Evolutionary conservation across 2,113 vertebrate species (phyloP).

Genomic region (Phaethon lepturus): DNA sequence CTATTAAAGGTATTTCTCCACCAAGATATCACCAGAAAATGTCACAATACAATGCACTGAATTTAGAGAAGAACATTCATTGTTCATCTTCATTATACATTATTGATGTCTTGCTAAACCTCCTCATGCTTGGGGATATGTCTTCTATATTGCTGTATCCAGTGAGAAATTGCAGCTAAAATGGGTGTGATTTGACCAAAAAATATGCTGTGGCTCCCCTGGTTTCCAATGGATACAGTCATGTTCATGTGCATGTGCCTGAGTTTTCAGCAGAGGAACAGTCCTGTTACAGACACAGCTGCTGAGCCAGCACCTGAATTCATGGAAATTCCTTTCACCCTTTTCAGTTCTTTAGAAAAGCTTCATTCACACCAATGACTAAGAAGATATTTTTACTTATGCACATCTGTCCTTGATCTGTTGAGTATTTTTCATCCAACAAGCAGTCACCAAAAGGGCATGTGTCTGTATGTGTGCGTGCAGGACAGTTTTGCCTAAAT

Average conservation of each 20-base stretch:
- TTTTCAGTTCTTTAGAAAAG: not conserved
- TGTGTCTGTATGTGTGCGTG: not conserved
- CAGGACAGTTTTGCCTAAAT: not conserved
- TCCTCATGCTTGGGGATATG: not conserved
- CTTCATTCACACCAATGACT: not conserved
- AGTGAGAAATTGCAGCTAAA: not conserved
- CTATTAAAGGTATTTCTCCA: not conserved
- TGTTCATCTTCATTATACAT: not conserved
- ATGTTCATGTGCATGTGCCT: not conserved
- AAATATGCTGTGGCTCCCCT: not conserved
- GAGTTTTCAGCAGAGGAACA: not conserved
- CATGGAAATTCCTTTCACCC: not conserved
- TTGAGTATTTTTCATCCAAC: not conserved
- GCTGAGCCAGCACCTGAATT: not conserved
- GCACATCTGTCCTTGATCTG: conserved; percentile 9
- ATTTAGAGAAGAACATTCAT: not conserved
- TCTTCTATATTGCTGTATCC: not conserved
- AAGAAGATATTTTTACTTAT: conserved; percentile 40
- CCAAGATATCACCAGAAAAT: not conserved
- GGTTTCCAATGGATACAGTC: not conserved
- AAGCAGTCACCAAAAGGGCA: not conserved
- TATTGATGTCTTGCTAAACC: not conserved
- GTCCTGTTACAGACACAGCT: not conserved
- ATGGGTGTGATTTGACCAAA: not conserved
- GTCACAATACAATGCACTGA: not conserved